These are phyloP conservation scores for Tupaia chinensis DNA, from an alignment of 2,113 vertebrate genomes.

Conservation along the genomic window DNA sequence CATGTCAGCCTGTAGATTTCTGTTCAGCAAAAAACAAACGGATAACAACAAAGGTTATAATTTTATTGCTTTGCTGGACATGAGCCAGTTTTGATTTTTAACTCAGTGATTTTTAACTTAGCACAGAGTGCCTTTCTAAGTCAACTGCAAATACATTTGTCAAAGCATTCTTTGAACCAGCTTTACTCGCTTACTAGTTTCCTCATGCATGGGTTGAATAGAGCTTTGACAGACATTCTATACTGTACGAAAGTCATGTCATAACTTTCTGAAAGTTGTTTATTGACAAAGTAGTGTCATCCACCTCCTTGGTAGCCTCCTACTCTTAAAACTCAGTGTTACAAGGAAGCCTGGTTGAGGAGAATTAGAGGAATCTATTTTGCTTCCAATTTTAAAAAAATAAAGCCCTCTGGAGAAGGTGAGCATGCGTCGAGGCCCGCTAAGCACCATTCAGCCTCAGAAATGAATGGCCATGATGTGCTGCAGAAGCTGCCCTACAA, in stretches of 20 bases:
- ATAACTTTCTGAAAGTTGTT: slow-evolving; percentile 26
- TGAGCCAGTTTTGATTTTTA: slow-evolving; percentile 27
- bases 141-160: background rate
- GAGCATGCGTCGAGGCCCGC: background rate
- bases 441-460: background rate
- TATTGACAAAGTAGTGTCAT: background rate
- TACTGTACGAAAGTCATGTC: background rate
- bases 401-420: background rate
- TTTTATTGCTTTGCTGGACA: slow-evolving; percentile 36
- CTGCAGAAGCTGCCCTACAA: background rate
- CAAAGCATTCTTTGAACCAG: background rate
- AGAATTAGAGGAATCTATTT: background rate
- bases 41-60: background rate
- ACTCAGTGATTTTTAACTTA: background rate
- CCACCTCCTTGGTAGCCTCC: background rate
- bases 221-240: background rate
- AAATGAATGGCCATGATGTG: background rate
- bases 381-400: background rate
- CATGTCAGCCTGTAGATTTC: background rate
- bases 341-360: background rate
- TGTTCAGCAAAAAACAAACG: background rate
- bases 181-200: background rate
- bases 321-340: background rate
- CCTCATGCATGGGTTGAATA: background rate
- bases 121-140: background rate